A percentile compares a stretch with the other conserved stretches of the same genome.
Conservation (phyloP, 2,113 vertebrate species). For the Irena cyanogastra region DNA sequence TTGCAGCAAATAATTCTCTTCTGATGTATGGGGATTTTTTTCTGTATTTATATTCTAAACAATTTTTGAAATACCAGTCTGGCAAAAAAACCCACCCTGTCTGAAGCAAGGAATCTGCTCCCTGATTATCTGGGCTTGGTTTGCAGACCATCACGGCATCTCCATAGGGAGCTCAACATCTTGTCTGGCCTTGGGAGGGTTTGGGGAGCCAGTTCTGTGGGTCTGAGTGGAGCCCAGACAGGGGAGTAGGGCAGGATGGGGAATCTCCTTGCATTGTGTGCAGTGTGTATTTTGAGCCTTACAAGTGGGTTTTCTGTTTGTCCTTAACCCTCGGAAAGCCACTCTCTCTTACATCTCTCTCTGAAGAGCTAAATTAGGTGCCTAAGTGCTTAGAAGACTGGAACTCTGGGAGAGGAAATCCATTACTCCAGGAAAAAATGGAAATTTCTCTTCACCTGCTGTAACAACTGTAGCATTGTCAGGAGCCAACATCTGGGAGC, state of each 20-base stretch:
- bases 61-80: not conserved
- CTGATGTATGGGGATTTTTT: not conserved
- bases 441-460: not conserved
- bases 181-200: not conserved
- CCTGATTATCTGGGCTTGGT: not conserved
- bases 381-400: not conserved
- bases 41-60: not conserved
- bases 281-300: not conserved
- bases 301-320: not conserved
- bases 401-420: not conserved
- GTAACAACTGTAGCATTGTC: not conserved
- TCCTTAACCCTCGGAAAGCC: not conserved
- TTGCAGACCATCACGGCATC: not conserved
- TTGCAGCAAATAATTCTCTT: not conserved
- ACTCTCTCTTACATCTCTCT: not conserved
- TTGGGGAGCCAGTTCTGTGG: not conserved
- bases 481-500: not conserved
- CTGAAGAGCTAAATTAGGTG: not conserved
- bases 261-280: not conserved
- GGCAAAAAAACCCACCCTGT: not conserved
- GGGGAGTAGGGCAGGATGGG: not conserved
- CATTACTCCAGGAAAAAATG: not conserved
- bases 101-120: not conserved
- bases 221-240: not conserved
- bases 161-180: accelerated